Conservation (phyloP, 53 echinoderm and acorn worm species). For the Arbacia lixula region DNA sequence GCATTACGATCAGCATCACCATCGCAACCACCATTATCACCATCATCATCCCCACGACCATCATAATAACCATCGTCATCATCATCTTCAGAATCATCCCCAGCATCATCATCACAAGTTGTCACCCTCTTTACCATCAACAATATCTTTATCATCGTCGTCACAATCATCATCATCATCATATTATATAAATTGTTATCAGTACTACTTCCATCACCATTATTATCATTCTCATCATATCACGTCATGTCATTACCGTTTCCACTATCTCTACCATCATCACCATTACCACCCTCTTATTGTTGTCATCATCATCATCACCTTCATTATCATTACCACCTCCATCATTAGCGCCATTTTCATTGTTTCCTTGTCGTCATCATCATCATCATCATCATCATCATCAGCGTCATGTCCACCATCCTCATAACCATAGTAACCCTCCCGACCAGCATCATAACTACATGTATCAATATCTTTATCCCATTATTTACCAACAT, state of each 20-base stretch:
- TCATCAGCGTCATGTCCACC: not conserved
- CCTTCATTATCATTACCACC: not conserved
- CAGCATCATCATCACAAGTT: not conserved
- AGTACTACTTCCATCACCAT: not conserved
- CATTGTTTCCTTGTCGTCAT: not conserved
- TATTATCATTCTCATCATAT: not conserved
- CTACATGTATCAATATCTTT: not conserved
- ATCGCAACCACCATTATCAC: constrained; percentile 8
- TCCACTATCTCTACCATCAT: not conserved
- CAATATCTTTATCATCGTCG: not conserved
- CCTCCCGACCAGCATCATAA: not conserved
- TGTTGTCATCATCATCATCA: not conserved
- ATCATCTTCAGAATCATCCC: not conserved
- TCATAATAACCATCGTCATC: not conserved
- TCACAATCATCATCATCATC: not conserved
- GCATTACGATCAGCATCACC: not conserved
- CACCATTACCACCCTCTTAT: not conserved
- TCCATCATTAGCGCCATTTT: not conserved
- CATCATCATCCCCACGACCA: not conserved
- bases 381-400: not conserved
- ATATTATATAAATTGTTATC: not conserved
- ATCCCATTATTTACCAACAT: not conserved
- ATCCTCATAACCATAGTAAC: not conserved
- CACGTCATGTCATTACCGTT: not conserved
- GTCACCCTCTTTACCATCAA: not conserved